Base-by-base conservation (phyloP, 2,888 invertebrate species). In the Sarcophaga rosellei region DNA sequence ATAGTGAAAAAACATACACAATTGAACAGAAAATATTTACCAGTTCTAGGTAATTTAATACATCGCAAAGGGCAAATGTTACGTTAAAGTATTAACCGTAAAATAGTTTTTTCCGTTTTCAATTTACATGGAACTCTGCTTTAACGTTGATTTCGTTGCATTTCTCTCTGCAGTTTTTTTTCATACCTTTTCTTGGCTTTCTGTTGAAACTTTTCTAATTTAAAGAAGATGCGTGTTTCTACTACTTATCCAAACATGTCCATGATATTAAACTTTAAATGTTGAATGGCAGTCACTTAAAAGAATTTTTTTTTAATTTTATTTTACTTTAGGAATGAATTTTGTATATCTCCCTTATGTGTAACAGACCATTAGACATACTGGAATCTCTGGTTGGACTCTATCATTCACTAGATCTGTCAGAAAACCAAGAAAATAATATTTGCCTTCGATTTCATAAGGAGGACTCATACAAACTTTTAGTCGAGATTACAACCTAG, bases 151-250 rank as follows among this genome's bases (percentile, higher is more conserved):
- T 53, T 53, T 53, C 5, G 53, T 1, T 17, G 12, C 15, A 15
- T 53, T 53, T 15, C 3, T 17, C 10, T 15, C 5, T 53, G 53
- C 53, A 15, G 2, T 17, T 4, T 53, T 15, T 45, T 15, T 47
- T 53, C 4, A 0, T 15, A 53, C 15, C 4, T 17, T 72, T 66
- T 5, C 11, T 57, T 45, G 25, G 17, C 47, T 82, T 20, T 72
- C 47, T 76, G 8, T 73, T 21, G 20, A 59, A 82, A 82, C 82
- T 82, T 82, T 82, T 82, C 77, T 82, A 77, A 82, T 82, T 82
- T 82, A 59, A 61, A 72, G 77, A 77, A 82, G 72, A 82, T 73
- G 82, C 82, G 72, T 82, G 82, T 77, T 82, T 82, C 72, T 82
- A 72, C 65, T 68, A 2, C 35, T 1, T 45, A 57, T 68, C 1